These are phyloP conservation scores for Dinomys branickii DNA, from an alignment of 2,113 vertebrate species.

Conservation along the genomic window DNA sequence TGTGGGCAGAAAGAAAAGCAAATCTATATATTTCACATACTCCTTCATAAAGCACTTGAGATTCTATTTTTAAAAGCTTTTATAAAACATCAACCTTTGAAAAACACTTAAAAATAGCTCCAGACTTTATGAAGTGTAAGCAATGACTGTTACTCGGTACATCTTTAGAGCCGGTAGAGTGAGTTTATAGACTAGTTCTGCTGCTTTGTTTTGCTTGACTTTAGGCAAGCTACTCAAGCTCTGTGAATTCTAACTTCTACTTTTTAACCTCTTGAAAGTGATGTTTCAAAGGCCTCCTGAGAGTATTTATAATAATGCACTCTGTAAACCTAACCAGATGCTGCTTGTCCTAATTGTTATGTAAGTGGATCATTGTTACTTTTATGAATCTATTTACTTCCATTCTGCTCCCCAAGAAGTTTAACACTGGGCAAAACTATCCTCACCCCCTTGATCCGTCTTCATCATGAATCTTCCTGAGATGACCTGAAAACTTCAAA, in stretches of 20 bases:
- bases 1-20: background rate
- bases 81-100: background rate
- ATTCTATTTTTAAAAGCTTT: conserved; percentile 6
- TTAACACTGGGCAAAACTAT: background rate
- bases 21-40: background rate
- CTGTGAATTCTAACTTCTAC: background rate
- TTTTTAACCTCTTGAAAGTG: background rate
- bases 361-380: background rate
- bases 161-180: background rate
- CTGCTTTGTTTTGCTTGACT: background rate
- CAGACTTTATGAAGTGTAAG: background rate
- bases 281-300: background rate
- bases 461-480: background rate
- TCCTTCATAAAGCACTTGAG: background rate
- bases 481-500: background rate
- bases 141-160: background rate
- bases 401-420: background rate
- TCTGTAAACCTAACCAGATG: background rate
- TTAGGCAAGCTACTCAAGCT: background rate
- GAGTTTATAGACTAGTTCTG: background rate
- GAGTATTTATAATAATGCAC: background rate
- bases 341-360: background rate
- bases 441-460: no score
- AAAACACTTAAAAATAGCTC: background rate
- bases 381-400: background rate